Base-by-base conservation (phyloP, 2,797 vertebrate genomes). In the Zalophus californianus region DNA sequence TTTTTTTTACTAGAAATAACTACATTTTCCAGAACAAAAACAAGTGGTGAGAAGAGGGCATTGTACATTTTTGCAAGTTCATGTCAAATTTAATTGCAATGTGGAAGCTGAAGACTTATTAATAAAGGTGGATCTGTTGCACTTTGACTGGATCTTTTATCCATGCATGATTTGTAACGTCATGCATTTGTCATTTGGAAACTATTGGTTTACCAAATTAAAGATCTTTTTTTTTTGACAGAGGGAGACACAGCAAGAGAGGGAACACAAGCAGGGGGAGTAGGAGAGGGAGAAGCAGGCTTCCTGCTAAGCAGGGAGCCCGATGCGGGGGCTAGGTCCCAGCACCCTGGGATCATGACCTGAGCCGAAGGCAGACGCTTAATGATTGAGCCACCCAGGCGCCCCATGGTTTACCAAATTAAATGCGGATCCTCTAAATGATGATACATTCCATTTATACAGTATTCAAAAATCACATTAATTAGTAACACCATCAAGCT, bases 1-100 rank as follows among this genome's bases (percentile, higher is more conserved):
- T 38, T 93, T 73, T 93, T 73, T 79, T 75, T 86, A 48, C 18
- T 73, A 66, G 82, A 88, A 86, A 77, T 21, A 91, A 16, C 29
- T 52, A 29, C 7, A 18, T 85, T 83, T 87, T 86, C 29, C 14
- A 78, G 83, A 91, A 83, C 32, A 64, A 66, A n/a, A 32, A 66
- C n/a, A 48, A 77, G 77, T 20, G 32, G 38, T 9, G 16, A 41
- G 58, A 92, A 68, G 68, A 82, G 5, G 60, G 14, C 10, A 44
- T 50, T 58, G 62, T 60, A 58, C 21, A 29, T 41, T 77, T 68
- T 77, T 88, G 41, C 44, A 56, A 29, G 54, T 73, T 86, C 50
- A 29, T 23, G 14, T 21, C 12, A 38, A 38, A 15, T 27, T 54
- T 60, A 18, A 66, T 54, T 56, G 44, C 60, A 54, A 0, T 32